These are phyloP conservation scores for Geothlypis trichas DNA, from an alignment of 2,113 vertebrate species.

Conservation along the genomic window DNA sequence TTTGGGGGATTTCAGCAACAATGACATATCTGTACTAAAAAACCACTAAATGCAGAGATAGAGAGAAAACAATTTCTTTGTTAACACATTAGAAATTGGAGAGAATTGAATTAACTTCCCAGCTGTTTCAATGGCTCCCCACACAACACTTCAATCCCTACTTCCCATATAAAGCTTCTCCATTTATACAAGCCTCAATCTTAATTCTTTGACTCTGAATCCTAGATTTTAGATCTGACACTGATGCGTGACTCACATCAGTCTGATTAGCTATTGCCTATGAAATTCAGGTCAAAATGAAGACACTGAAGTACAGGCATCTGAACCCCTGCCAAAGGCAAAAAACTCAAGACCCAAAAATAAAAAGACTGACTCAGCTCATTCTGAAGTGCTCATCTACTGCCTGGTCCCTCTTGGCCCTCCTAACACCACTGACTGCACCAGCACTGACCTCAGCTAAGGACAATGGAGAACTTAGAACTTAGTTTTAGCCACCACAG, in stretches of 20 bases:
- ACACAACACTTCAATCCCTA: background rate
- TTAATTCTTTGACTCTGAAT: background rate
- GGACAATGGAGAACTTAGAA: background rate
- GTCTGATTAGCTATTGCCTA: background rate
- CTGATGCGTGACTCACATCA: background rate
- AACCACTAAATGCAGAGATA: background rate
- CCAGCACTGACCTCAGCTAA: background rate
- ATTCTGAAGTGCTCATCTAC: background rate
- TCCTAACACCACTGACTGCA: background rate
- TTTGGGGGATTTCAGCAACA: background rate
- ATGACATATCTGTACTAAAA: background rate
- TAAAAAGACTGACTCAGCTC: background rate
- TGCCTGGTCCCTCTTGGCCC: background rate
- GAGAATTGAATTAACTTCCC: background rate
- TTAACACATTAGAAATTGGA: background rate
- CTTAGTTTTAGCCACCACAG: background rate
- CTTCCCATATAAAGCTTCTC: background rate
- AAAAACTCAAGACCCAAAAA: background rate
- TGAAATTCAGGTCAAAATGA: conserved; percentile 7
- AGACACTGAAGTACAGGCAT: background rate
- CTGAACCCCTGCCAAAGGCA: background rate
- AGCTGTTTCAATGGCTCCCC: background rate
- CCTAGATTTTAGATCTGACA: background rate
- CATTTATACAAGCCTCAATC: background rate
- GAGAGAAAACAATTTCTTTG: background rate